Evolutionary conservation across 2,888 invertebrate genomes (phyloP).

Genomic region (Caradrina kadenii): DNA sequence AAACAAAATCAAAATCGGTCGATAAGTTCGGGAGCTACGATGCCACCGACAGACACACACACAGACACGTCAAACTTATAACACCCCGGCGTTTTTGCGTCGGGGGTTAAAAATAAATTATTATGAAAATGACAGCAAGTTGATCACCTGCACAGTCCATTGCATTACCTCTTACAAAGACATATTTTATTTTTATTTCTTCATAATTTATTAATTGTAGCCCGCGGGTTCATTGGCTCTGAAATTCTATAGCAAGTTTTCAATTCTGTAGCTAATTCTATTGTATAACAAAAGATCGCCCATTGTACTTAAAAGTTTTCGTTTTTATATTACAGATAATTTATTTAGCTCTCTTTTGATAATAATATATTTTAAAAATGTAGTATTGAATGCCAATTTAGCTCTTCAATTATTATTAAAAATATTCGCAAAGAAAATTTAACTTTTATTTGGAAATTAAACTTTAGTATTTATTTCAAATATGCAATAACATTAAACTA

Average conservation of each 20-base stretch:
- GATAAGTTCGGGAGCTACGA: too few species aligned
- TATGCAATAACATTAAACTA: too few species aligned
- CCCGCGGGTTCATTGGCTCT: not conserved
- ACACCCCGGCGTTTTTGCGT: too few species aligned
- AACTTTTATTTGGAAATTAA: too few species aligned
- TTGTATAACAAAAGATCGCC: conserved; percentile 2
- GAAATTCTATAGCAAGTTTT: not conserved
- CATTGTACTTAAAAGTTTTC: not conserved
- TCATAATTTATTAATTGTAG: not conserved
- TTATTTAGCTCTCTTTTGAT: not conserved
- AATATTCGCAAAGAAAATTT: too few species aligned
- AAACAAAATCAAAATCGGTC: too few species aligned
- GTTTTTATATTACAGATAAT: conserved; percentile 1
- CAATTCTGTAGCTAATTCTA: too few species aligned
- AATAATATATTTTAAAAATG: not conserved
- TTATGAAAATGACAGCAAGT: conserved; percentile 1
- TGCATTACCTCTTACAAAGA: not conserved
- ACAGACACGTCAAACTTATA: too few species aligned
- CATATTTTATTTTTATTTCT: not conserved
- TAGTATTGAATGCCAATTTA: not conserved
- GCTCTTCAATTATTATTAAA: too few species aligned
- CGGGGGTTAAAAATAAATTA: too few species aligned
- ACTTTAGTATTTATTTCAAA: too few species aligned
- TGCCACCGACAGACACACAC: too few species aligned
- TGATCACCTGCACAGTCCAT: not conserved